Base-by-base conservation (phyloP, 1,140 invertebrate species). In the Drosophila serrata region DNA sequence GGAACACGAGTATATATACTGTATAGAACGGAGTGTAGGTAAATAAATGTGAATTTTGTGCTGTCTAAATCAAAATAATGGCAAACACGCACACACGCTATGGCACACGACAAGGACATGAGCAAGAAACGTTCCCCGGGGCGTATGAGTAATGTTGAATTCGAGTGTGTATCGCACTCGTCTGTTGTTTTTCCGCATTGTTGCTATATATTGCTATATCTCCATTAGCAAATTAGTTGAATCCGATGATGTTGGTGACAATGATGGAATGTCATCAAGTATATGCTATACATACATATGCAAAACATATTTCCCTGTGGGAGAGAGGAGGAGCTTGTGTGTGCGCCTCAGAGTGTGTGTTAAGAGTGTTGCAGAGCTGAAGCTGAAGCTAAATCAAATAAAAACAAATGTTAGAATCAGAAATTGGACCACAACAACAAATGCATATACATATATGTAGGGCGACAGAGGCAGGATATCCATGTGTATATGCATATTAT, bases 391-490 rank as follows among this genome's bases (percentile, higher is more conserved):
- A 74, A 82, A 87, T 69, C 70, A 82, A 82, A 87, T 76, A 45
- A 67, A 75, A 76, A 67, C 46, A 29, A 69, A 75, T 49, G 43
- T 72, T 86, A 53, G 37, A 86, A 86, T 81, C 68, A 68, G 40
- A 82, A 86, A 88, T 82, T 76, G 84, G 82, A 87, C 82, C 82
- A 87, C 65, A 70, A 51, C 79, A 73, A 73, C 53, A 45, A 45
- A 51, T 43, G 45, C 65, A 48, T 24, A 24, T 24, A 4, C 24
- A 24, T 13, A 31, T 11, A 24, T 13, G 27, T 11, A 24, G 65
- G 61, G 22, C 31, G 17, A 49, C 27, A 13, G n/a, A 19, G 48
- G 27, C 62, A 53, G 61, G 24, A 79, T 46, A 49, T 51, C 33
- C 58, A 48, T 51, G 42, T 24, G 46, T 56, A 64, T 56, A 55